Evolutionary conservation across 2,797 vertebrate species (phyloP).

Genomic region (Lacerta viridis): DNA sequence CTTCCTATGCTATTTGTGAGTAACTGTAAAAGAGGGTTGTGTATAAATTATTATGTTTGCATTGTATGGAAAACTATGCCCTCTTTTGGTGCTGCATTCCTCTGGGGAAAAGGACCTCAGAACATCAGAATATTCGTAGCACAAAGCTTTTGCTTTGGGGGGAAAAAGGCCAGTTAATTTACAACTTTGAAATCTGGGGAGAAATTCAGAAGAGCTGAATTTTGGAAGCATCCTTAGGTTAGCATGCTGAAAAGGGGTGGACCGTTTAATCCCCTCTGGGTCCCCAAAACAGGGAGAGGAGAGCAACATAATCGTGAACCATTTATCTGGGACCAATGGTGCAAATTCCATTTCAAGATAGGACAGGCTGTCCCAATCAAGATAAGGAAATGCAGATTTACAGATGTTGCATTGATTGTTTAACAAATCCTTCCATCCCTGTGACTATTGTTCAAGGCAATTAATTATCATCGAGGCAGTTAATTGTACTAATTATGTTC

Average conservation of each 20-base stretch:
- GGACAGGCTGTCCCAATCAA: conserved; percentile 26
- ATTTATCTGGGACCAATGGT: neutral
- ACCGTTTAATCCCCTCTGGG: neutral
- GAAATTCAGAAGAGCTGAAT: neutral
- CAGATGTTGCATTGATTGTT: conserved; percentile 38
- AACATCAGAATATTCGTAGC: too few relatives aligned
- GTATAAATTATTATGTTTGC: too few relatives aligned
- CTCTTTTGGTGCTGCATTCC: too few relatives aligned
- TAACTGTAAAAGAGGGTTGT: too few relatives aligned
- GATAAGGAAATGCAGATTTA: conserved; percentile 4
- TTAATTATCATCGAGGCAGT: conserved; percentile 48
- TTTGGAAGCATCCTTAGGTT: neutral
- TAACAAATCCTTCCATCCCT: neutral
- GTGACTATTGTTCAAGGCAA: conserved; percentile 35
- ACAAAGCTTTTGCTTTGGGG: too few relatives aligned
- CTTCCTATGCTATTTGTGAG: too few relatives aligned
- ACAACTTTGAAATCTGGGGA: neutral
- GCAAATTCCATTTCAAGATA: conserved; percentile 12
- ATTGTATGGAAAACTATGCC: too few relatives aligned
- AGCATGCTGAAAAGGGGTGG: neutral
- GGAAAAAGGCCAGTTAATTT: too few relatives aligned
- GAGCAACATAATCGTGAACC: neutral
- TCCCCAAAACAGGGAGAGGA: neutral
- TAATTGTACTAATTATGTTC: conserved; percentile 61
- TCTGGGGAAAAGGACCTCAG: too few relatives aligned